phyloP scores from a whole-genome alignment of 1,140 invertebrate species.

The Aphelenchoides besseyi region DNA sequence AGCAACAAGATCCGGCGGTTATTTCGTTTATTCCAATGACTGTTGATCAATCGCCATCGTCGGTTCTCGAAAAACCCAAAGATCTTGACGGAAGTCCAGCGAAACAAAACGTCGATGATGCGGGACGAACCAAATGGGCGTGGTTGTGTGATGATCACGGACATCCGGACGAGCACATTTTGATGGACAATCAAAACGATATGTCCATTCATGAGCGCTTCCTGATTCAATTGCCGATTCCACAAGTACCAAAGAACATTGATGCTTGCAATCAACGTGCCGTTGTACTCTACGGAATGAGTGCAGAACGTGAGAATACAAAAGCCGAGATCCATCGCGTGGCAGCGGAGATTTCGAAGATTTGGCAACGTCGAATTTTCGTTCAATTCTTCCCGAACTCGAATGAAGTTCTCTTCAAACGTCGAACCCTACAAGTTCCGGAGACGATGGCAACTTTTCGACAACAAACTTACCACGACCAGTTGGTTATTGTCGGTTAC shows the following conservation, averaged over 20 bases:
- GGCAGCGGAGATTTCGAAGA: slow-evolving; percentile 42
- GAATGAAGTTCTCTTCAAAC: slow-evolving; percentile 41
- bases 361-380: slow-evolving; percentile 46
- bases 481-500: slow-evolving; percentile 42
- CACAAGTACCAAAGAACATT: slow-evolving; percentile 25
- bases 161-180: slow-evolving; percentile 34
- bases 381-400: slow-evolving; percentile 42
- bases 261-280: slow-evolving; percentile 37
- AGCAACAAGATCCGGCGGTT: slow-evolving; percentile 27
- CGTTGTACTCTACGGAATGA: slow-evolving; percentile 46
- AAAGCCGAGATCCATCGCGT: slow-evolving; percentile 30
- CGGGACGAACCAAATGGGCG: background rate
- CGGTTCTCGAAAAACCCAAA: background rate
- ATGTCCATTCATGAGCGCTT: slow-evolving; percentile 47
- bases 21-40: slow-evolving; percentile 49
- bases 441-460: slow-evolving; percentile 29
- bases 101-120: background rate
- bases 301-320: slow-evolving; percentile 39
- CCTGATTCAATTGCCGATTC: slow-evolving; percentile 42
- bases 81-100: background rate
- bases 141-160: background rate
- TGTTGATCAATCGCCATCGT: background rate
- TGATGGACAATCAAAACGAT: slow-evolving; percentile 24
- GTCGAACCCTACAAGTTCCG: slow-evolving; percentile 31
- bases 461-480: slow-evolving; percentile 44